These are phyloP conservation scores for Celastrina argiolus DNA, from an alignment of 2,888 invertebrate genomes.

Conservation along the genomic window DNA sequence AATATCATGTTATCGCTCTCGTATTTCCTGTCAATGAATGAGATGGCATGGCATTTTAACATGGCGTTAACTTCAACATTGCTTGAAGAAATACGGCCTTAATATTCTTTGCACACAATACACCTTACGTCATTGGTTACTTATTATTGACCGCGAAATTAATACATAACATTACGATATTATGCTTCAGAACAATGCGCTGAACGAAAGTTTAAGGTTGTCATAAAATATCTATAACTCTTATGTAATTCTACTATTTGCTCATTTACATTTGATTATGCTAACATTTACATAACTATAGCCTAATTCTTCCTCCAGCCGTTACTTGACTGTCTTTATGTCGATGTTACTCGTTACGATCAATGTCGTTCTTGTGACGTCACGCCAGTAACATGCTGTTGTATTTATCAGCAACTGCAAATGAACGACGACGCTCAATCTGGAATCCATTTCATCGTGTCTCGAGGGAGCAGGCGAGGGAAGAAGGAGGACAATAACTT, in stretches of 20 bases:
- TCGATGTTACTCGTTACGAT: background rate
- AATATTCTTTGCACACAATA: background rate
- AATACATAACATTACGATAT: background rate
- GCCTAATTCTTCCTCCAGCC: background rate
- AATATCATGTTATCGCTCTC: too few species aligned
- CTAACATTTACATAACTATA: background rate
- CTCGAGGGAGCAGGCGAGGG: conserved; percentile 70
- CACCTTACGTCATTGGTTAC: background rate
- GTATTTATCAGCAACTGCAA: conserved; percentile 58
- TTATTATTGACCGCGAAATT: conserved; percentile 3
- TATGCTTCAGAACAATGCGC: background rate
- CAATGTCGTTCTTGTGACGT: background rate
- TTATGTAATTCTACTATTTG: background rate
- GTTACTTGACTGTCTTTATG: background rate
- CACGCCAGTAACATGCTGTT: background rate
- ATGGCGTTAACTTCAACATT: too few species aligned
- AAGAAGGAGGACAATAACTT: conserved; percentile 65
- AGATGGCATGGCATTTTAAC: too few species aligned
- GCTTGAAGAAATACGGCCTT: too few species aligned
- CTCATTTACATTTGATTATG: background rate
- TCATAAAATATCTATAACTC: too few species aligned
- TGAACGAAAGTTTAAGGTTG: background rate
- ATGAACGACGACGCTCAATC: conserved; percentile 84
- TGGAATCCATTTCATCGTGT: conserved; percentile 85
- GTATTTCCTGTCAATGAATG: too few species aligned